phyloP scores from a whole-genome alignment of 2,888 invertebrate species.

The Ichneumoninae sp. region DNA sequence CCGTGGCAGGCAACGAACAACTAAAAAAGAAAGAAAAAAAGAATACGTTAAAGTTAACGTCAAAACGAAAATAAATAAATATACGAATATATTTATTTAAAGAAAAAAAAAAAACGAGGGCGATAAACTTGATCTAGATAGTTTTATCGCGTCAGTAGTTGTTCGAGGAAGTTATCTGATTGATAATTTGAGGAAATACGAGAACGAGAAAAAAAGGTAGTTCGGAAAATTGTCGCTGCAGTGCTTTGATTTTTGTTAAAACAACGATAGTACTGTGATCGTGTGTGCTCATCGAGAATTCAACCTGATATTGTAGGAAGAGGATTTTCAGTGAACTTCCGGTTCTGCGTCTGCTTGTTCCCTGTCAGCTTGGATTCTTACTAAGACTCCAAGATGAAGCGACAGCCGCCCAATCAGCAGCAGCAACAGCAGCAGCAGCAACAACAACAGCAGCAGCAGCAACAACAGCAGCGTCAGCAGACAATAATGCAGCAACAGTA shows the following conservation, averaged over 20 bases:
- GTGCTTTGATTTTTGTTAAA: constrained; percentile 14
- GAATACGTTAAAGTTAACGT: constrained; percentile 67
- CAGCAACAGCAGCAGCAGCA: constrained; percentile 85
- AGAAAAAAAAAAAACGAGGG: constrained; percentile 54
- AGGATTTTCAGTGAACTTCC: constrained; percentile 69
- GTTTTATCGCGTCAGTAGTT: constrained; percentile 56
- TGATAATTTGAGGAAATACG: constrained; percentile 14
- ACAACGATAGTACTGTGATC: constrained; percentile 63
- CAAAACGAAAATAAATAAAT: constrained; percentile 58
- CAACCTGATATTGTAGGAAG: constrained; percentile 63
- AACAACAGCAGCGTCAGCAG: constrained; percentile 85
- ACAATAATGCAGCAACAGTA: constrained; percentile 83
- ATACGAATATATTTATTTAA: constrained; percentile 27
- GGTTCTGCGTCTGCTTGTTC: constrained; percentile 61
- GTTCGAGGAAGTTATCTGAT: constrained; percentile 49
- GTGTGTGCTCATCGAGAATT: constrained; percentile 67
- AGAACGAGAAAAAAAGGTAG: constrained; percentile 57
- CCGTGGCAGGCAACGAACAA: constrained; percentile 81
- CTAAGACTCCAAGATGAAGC: constrained; percentile 88
- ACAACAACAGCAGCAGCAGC: constrained; percentile 80
- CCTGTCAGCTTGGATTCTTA: constrained; percentile 62
- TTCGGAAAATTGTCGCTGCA: constrained; percentile 32
- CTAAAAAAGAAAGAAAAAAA: constrained; percentile 61
- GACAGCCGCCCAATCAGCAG: constrained; percentile 86
- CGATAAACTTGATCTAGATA: constrained; percentile 53